Percentiles rank a stretch among this genome's conserved stretches.
Evolutionary conservation across 2,888 invertebrate genomes (phyloP).

Genomic region (Esperia sulphurella): DNA sequence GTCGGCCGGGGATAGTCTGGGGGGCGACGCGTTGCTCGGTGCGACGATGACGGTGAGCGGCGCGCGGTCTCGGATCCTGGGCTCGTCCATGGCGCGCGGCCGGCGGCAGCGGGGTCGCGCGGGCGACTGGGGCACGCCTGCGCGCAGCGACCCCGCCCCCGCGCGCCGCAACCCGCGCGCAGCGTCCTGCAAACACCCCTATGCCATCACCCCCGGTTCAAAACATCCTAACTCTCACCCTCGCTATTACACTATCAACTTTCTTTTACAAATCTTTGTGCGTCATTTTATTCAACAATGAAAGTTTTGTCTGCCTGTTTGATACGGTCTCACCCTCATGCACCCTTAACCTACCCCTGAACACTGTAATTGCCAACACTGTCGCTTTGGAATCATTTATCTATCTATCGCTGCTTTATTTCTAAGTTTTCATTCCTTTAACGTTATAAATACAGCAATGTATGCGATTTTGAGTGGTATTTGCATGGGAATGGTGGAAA

Average conservation of each 20-base stretch:
- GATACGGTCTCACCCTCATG: constrained; percentile 58
- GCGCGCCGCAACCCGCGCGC: constrained; percentile 48
- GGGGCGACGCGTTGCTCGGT: constrained; percentile 83
- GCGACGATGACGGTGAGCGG: constrained; percentile 80
- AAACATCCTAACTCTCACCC: constrained; percentile 38
- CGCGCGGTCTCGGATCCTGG: constrained; percentile 62
- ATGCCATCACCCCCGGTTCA: constrained; percentile 41
- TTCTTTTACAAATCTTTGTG: constrained; percentile 3
- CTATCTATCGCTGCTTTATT: constrained; percentile 33
- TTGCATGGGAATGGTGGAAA: not conserved
- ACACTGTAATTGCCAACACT: constrained; percentile 28
- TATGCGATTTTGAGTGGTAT: constrained; percentile 5
- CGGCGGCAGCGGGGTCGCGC: constrained; percentile 79
- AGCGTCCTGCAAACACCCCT: constrained; percentile 72
- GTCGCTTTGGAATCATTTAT: constrained; percentile 15
- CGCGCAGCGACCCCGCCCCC: constrained; percentile 72
- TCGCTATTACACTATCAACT: not conserved
- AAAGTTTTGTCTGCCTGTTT: constrained; percentile 38
- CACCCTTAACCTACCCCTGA: constrained; percentile 71
- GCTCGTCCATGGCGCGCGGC: constrained; percentile 76
- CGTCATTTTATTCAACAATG: constrained; percentile 13
- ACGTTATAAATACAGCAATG: constrained; percentile 13
- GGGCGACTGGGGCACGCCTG: constrained; percentile 78
- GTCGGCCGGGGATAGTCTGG: constrained; percentile 79
- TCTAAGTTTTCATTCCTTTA: not conserved